These are phyloP conservation scores for Aythya baeri DNA, from an alignment of 2,113 vertebrate species.

Conservation along the genomic window DNA sequence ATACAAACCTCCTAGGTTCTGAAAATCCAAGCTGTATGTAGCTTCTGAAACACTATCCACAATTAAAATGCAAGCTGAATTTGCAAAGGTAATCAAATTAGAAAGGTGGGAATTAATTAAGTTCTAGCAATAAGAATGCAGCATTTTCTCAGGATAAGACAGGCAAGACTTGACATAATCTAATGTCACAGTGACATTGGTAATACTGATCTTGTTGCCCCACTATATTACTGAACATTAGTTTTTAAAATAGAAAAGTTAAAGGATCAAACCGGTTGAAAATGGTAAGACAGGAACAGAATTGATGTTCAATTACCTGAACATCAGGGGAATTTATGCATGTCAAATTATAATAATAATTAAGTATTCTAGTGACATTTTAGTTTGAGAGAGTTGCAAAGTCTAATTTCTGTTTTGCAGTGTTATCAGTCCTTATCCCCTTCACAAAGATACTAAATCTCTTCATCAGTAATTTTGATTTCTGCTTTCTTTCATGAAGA, in stretches of 20 bases:
- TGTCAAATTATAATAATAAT: background rate
- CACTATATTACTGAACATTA: background rate
- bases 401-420: background rate
- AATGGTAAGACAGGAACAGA: background rate
- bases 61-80: slow-evolving; percentile 44
- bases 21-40: background rate
- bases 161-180: slow-evolving; percentile 33
- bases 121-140: background rate
- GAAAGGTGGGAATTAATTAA: slow-evolving; percentile 37
- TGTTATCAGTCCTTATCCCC: background rate
- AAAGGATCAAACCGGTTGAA: slow-evolving; percentile 9
- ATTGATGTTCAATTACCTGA: slow-evolving; percentile 25
- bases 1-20: background rate
- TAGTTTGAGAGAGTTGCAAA: background rate
- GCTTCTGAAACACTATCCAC: background rate
- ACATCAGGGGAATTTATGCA: background rate
- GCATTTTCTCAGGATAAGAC: slow-evolving; percentile 29
- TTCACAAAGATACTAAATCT: background rate
- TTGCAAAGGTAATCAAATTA: slow-evolving; percentile 40
- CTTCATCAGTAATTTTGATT: background rate
- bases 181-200: slow-evolving; percentile 30
- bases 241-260: background rate
- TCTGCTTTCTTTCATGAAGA: background rate
- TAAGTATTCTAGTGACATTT: background rate
- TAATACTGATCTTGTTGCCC: slow-evolving; percentile 28